Evolutionary conservation across 2,113 vertebrate species (phyloP), one percentile per base, ranked within the genome.

Genomic region (Thamnaconus septentrionalis): DNA sequence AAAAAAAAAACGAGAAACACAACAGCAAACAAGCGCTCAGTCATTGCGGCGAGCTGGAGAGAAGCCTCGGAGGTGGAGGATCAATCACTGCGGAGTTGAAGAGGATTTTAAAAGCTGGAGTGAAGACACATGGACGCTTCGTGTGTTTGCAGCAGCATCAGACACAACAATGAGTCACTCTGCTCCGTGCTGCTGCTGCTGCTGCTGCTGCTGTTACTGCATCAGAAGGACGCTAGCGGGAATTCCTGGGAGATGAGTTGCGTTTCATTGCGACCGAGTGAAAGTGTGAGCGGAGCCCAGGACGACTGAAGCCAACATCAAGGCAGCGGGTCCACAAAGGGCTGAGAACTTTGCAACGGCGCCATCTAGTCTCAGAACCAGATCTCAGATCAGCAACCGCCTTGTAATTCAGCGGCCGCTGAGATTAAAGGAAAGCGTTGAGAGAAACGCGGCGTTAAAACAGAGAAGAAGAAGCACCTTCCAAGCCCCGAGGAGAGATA

Each of bases 161-260:
- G 81, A 78, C 81, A 84, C 80, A 78, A 83, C 79, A 79, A 75
- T 81, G 80, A 86, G 42, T 88, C 85, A 88, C 73, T 44, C 75
- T 52, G 68, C 18, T 31, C 18, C n/a, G n/a, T n/a, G 2, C 18
- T 31, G 18, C 18, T 31, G 18, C 18, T 31, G 18, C 18, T 31
- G 18, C 18, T 31, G 18, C 18, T 31, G 67, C 71, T 73, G 61
- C 66, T 81, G 73, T 69, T 83, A 2, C 18, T 58, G 56, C 59
- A 64, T 83, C 75, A 68, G 73, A 70, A 61, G 57, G 40, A 9
- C 66, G 58, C 58, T 45, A 59, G 53, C 64, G 84, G 79, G 78
- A 80, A 71, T 80, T 86, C 66, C 71, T 76, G 46, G 11, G 47
- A 79, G 11, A 41, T 18, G 44, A 57, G 43, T 41, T 3, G 49